phyloP scores from a whole-genome alignment of 2,797 vertebrate species.

The Brachymystax lenok region DNA sequence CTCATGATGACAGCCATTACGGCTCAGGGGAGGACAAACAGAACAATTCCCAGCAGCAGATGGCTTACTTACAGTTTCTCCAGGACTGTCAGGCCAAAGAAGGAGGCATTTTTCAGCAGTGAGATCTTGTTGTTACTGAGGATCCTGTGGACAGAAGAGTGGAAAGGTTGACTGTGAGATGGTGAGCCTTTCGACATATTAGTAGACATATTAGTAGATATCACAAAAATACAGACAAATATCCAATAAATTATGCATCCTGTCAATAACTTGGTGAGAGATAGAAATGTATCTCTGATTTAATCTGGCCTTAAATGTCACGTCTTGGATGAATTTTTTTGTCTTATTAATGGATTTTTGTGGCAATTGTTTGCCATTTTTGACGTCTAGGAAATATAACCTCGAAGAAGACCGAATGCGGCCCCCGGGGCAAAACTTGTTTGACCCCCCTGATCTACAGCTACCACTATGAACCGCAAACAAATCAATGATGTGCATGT shows the following conservation, averaged over 20 bases:
- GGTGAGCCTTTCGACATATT: slow-evolving; percentile 7
- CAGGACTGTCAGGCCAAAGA: slow-evolving; percentile 80
- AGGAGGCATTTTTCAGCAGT: slow-evolving; percentile 82
- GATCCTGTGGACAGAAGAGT: slow-evolving; percentile 75
- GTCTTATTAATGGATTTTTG: slow-evolving; percentile 58
- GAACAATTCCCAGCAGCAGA: slow-evolving; percentile 25
- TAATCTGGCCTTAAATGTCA: slow-evolving; percentile 51
- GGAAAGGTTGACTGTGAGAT: slow-evolving; percentile 30
- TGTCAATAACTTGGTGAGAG: slow-evolving; percentile 52
- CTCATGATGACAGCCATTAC: slow-evolving; percentile 27
- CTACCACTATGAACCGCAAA: slow-evolving; percentile 46
- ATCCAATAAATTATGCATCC: slow-evolving; percentile 53
- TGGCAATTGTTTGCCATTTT: slow-evolving; percentile 20
- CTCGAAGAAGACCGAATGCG: slow-evolving; percentile 49
- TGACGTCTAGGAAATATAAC: slow-evolving; percentile 30
- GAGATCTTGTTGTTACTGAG: slow-evolving; percentile 89
- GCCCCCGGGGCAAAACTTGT: slow-evolving; percentile 57
- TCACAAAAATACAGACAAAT: slow-evolving; percentile 45
- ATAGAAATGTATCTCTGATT: slow-evolving; percentile 58
- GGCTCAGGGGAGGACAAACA: slow-evolving; percentile 48
- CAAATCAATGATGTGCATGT: slow-evolving; percentile 56
- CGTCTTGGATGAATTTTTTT: slow-evolving; percentile 43
- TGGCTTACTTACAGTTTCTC: slow-evolving; percentile 89
- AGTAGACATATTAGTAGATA: slow-evolving; percentile 36
- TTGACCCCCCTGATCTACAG: slow-evolving; percentile 27